Evolutionary conservation across 2,888 invertebrate genomes (phyloP).

Genomic region (Subacronicta megacephala): DNA sequence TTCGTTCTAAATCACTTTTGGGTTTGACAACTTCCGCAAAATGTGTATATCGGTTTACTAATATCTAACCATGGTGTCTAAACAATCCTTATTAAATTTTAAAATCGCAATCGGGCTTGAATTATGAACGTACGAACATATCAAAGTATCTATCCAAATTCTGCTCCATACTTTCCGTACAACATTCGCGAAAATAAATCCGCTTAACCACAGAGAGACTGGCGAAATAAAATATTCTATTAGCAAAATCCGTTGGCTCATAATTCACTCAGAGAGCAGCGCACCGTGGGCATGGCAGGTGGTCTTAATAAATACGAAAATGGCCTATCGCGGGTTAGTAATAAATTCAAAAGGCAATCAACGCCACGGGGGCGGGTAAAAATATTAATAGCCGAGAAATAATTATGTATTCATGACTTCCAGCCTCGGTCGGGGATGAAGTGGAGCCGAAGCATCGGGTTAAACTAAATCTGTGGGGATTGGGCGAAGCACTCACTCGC

Average conservation of each 20-base stretch:
- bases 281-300: constrained; percentile 83
- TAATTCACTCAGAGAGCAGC: constrained; percentile 83
- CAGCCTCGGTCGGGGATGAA: constrained; percentile 66
- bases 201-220: constrained; percentile 73
- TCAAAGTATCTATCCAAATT: constrained; percentile 30
- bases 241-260: constrained; percentile 83
- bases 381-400: constrained; percentile 89
- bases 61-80: constrained; percentile 4
- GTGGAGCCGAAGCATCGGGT: constrained; percentile 65
- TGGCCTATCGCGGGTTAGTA: constrained; percentile 85
- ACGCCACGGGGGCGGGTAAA: constrained; percentile 87
- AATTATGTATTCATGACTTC: constrained; percentile 88
- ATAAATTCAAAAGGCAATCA: constrained; percentile 90
- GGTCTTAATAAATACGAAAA: constrained; percentile 89
- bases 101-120: constrained; percentile 14
- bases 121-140: constrained; percentile 7
- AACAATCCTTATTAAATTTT: constrained; percentile 11
- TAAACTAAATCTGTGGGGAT: constrained; percentile 75
- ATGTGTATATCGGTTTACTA: constrained; percentile 2
- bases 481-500: constrained; percentile 55
- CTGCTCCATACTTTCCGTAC: constrained; percentile 52
- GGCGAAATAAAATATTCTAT: constrained; percentile 88
- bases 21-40: constrained; percentile 8
- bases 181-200: constrained; percentile 72
- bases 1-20: constrained; percentile 8